phyloP scores from a whole-genome alignment of 2,888 invertebrate genomes.

The Neoitamus cyanurus region DNA sequence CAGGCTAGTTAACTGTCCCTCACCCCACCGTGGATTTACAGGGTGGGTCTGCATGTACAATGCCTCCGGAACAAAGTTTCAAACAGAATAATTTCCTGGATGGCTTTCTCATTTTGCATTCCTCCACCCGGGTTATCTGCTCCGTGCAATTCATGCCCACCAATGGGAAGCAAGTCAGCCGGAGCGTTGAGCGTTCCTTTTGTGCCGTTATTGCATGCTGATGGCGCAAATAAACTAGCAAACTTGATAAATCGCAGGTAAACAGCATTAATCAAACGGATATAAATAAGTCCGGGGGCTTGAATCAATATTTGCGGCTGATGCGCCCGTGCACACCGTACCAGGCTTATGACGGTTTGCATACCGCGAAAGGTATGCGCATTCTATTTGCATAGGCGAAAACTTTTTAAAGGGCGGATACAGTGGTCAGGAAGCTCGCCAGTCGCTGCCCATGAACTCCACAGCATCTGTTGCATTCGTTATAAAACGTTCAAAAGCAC shows the following conservation, averaged over 20 bases:
- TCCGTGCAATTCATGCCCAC: not conserved
- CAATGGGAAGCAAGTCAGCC: not conserved
- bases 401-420: not conserved
- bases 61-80: not conserved
- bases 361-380: not conserved
- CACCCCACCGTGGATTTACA: not conserved
- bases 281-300: not conserved
- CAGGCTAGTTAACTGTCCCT: not conserved
- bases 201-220: not conserved
- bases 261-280: not conserved
- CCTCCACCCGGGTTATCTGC: not conserved
- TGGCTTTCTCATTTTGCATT: not conserved
- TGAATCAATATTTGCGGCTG: not conserved
- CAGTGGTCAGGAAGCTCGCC: not conserved
- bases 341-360: not conserved
- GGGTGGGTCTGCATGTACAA: not conserved
- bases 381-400: constrained; percentile 10
- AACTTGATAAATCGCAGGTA: not conserved
- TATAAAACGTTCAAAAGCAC: constrained; percentile 6
- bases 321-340: not conserved
- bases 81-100: not conserved
- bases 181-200: not conserved
- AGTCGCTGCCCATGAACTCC: not conserved
- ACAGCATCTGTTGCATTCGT: constrained; percentile 33
- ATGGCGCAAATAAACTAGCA: not conserved